Base-by-base conservation (phyloP, 2,797 vertebrate species). In the Pseudochaenichthys georgianus region DNA sequence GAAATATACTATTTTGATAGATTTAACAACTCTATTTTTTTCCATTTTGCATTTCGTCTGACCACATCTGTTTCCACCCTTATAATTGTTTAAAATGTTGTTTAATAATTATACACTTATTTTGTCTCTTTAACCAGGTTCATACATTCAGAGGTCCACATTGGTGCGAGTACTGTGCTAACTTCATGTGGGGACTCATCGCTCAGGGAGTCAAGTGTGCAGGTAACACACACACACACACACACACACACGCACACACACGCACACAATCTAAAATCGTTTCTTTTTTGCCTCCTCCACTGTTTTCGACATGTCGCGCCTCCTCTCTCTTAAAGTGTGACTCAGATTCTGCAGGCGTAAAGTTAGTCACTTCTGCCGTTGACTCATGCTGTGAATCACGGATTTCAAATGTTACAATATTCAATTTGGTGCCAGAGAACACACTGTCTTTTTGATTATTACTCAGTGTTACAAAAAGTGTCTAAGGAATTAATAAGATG, bases 101-200 rank as follows among this genome's bases (percentile, higher is more conserved):
- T 17, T 21, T 21, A 21, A 31, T 10, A 3, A 2, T 34, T 43
- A 8, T 23, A 4, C 4, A 13, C 2, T 38, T 28, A 28, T 28
- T 4, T 4, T 52, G 12, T 19, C 46, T 68, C 46, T 60, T 10
- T 11, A 0, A 21, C 1, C 92, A 99, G 97, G 97, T 97, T 67
- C 97, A 99, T 63, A 99, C 97, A 0, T 99, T 99, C 89, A 95
- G 97, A 88, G 97, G 97, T 58, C 97, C 97, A 0, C 97, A 99
- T 86, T 99, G 97, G 97, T 99, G 97, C 87, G 97, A 99, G 86
- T 99, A 97, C 91, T 99, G 97, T 64, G 97, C 97, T 91, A 99
- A 99, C 92, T 99, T 99, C 94, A 98, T 99, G 97, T 99, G 97
- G 97, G 97, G 97, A 53, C 97, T 99, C 87, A 98, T 99, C 38